phyloP scores from a whole-genome alignment of 1,140 invertebrate species.

The Colletes gigas region DNA sequence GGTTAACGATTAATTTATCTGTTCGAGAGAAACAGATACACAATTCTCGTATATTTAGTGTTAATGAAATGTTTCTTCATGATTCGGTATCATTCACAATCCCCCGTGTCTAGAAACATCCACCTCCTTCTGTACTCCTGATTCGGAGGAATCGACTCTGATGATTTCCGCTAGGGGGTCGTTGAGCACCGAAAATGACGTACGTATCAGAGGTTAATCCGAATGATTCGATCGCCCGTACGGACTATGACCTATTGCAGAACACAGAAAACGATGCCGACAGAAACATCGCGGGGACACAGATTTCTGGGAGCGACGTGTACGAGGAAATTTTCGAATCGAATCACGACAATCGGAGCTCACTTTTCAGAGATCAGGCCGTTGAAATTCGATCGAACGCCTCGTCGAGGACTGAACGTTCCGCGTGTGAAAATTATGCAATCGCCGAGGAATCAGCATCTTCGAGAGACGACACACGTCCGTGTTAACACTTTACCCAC shows the following conservation, averaged over 20 bases:
- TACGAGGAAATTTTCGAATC: constrained; percentile 10
- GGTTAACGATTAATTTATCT: too few species aligned
- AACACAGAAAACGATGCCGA: not conserved
- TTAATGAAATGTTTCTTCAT: not conserved
- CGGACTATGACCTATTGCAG: not conserved
- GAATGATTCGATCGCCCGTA: not conserved
- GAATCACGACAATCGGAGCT: not conserved
- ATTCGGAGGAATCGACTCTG: constrained; percentile 49
- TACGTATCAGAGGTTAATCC: constrained; percentile 14
- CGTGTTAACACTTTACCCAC: too few species aligned
- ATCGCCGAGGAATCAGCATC: not conserved
- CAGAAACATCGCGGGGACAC: constrained; percentile 20
- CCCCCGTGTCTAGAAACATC: constrained; percentile 45
- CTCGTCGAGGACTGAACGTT: not conserved
- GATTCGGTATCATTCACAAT: not conserved
- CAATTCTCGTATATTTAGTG: too few species aligned
- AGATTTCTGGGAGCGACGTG: constrained; percentile 22
- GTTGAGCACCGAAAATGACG: constrained; percentile 34
- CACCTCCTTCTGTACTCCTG: constrained; percentile 50
- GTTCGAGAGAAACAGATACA: too few species aligned
- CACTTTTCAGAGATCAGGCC: not conserved
- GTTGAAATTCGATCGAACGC: not conserved
- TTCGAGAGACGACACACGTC: not conserved
- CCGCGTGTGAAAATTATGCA: not conserved
- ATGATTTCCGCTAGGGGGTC: constrained; percentile 48